Evolutionary conservation across 1,140 invertebrate species (phyloP), one percentile per base, ranked within the genome.

Genomic region (Oncopodura yosiiana): DNA sequence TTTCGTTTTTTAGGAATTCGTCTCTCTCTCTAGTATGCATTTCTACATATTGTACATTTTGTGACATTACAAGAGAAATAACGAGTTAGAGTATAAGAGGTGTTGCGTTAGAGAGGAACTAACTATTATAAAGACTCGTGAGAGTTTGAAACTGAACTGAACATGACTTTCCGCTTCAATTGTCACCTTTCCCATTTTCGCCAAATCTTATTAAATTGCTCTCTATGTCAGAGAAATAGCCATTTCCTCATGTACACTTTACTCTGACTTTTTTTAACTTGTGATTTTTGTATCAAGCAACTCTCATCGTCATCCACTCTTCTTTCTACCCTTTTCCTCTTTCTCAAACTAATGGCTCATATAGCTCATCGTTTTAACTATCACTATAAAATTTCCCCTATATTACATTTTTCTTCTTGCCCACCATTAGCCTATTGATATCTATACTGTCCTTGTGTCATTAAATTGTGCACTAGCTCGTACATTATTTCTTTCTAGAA

Each of bases 161-260:
- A 24, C 51, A 54, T 49, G 49, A 45, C 55, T 58, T 57, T 46
- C 58, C 56, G 65, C 63, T 56, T 65, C 55, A 62, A 60, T 67
- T 67, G 64, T 64, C 66, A 67, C 66, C 67, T 67, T 66, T 66
- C 59, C 63, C 65, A 67, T 67, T 67, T 65, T 65, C 61, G 49
- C 58, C 60, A 68, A 68, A 67, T 69, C 66, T 69, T 69, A 67
- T 68, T 69, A 68, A 68, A 69, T 69, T 68, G 66, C 66, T 60
- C n/a, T n/a, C 65, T 59, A 29, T 50, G 51, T 60, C 61, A 62
- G 62, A 62, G 39, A 58, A 62, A 63, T 66, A 64, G 60, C 65
- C 63, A 63, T 63, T 63, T 61, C 53, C 38, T 37, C 48, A 51
- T 56, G 38, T 32, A 44, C 63, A 65, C 66, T 58, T 64, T 60